Base-by-base conservation (phyloP, 2,888 invertebrate genomes). In the Meiosimyza platycephala region DNA sequence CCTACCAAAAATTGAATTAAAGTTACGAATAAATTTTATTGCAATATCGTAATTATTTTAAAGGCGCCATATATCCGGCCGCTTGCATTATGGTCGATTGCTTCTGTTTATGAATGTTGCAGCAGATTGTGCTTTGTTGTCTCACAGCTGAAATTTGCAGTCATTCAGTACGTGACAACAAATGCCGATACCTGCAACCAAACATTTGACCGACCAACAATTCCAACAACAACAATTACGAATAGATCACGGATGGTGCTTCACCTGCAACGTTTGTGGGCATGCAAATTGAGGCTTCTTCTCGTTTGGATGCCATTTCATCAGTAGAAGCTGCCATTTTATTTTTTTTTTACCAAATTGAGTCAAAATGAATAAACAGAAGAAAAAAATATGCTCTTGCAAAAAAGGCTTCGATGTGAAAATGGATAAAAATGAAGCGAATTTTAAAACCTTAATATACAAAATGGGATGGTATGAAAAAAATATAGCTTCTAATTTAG, bases 231-330 rank as follows among this genome's bases (percentile, higher is more conserved):
- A 13, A 22, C 18, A 7, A 51, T 18, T 18, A 50, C 22, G n/a
- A 22, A 64, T 64, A 64, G 51, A 64, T 22, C 64, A 64, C 52
- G 50, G 50, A 9, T 40, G 40, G 40, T 40, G 40, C 50, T n/a
- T 64, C 64, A 64, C 64, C 64, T 51, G 64, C 64, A 22, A 18
- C 50, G 18, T 60, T 48, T 16, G 59, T 54, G 48, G 51, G 33
- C 66, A 72, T 72, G 72, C 72, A 72, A 72, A 72, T 67, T 60
- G 54, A 22, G 59, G 57, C 65, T 72, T 72, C 65, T 52, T 65
- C n/a, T 22, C 1, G 5, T 22, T 51, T 51, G 64, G 62, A 22
- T 57, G 55, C 55, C 70, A 70, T 70, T 70, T 70, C 70, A 70
- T 70, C 70, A 68, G 18, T 50, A 16, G 57, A 13, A 12, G 48